These are phyloP conservation scores for Rhynchonema sp. DNA, from an alignment of 2,888 invertebrate species.

Conservation along the genomic window DNA sequence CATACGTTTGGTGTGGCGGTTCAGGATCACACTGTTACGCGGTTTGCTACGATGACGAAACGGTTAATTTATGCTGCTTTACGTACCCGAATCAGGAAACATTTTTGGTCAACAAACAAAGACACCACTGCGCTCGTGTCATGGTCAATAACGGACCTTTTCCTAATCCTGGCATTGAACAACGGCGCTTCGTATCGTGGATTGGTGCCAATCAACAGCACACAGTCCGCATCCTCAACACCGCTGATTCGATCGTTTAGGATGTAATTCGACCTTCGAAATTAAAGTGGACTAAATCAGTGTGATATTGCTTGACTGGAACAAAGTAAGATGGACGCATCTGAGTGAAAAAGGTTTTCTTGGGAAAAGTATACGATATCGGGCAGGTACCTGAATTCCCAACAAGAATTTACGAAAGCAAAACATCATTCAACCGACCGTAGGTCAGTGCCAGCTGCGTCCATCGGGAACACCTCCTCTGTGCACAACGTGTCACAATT, in stretches of 20 bases:
- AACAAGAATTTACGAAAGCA: too few species aligned
- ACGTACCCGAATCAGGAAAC: too few species aligned
- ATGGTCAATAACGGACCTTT: slow-evolving; percentile 39
- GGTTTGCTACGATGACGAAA: too few species aligned
- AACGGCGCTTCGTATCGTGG: slow-evolving; percentile 90
- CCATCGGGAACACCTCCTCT: slow-evolving; percentile 61
- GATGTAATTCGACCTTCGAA: slow-evolving; percentile 57
- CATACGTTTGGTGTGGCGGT: too few species aligned
- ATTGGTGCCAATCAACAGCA: slow-evolving; percentile 84
- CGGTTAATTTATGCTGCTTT: too few species aligned
- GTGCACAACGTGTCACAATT: slow-evolving; percentile 71
- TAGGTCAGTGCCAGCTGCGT: slow-evolving; percentile 28
- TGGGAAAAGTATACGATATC: too few species aligned
- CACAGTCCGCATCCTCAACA: slow-evolving; percentile 76
- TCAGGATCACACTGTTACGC: too few species aligned
- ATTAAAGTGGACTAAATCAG: too few species aligned
- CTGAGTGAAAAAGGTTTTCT: too few species aligned
- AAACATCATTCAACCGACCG: slow-evolving; percentile 40
- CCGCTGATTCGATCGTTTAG: slow-evolving; percentile 71
- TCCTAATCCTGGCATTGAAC: slow-evolving; percentile 80
- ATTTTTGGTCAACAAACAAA: not conserved
- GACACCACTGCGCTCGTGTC: not conserved
- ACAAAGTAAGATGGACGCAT: too few species aligned
- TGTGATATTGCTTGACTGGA: too few species aligned
- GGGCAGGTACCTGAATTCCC: too few species aligned